phyloP scores from a whole-genome alignment of 2,888 invertebrate species.

The Dicroscelio sp. region DNA sequence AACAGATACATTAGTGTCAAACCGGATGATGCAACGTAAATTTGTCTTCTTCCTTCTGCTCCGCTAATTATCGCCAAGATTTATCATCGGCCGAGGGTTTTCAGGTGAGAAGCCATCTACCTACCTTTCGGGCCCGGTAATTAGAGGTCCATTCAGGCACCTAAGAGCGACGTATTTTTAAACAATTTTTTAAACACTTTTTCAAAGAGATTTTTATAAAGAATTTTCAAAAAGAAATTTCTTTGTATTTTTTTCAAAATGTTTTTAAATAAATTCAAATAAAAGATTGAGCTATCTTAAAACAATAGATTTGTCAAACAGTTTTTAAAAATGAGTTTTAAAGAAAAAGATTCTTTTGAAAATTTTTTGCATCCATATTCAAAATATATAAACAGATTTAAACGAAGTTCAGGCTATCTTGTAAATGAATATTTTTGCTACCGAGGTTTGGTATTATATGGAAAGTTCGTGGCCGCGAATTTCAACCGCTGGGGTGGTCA shows the following conservation, averaged over 20 bases:
- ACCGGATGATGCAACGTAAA: conserved; percentile 57
- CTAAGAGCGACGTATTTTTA: not conserved
- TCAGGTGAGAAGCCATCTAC: conserved; percentile 24
- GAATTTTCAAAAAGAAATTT: no score
- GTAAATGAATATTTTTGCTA: conserved; percentile 59
- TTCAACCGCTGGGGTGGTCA: conserved; percentile 63
- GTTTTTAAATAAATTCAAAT: no score
- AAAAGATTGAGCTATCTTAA: no score
- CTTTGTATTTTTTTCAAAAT: no score
- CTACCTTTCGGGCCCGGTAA: not conserved
- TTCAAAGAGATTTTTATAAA: no score
- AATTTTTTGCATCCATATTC: no score
- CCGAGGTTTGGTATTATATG: conserved; percentile 57
- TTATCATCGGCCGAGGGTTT: conserved; percentile 55
- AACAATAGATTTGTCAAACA: no score
- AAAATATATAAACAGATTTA: no score
- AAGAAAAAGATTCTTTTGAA: no score
- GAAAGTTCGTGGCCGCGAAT: conserved; percentile 72
- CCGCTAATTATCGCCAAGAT: conserved; percentile 57
- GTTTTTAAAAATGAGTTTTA: no score
- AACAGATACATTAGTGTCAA: no score
- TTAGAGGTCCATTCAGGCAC: conserved; percentile 35
- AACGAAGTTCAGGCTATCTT: conserved; percentile 46
- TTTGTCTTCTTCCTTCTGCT: conserved; percentile 70
- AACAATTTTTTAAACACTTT: no score